Evolutionary conservation across 2,113 vertebrate species (phyloP).

Genomic region (Leptodactylus fuscus): DNA sequence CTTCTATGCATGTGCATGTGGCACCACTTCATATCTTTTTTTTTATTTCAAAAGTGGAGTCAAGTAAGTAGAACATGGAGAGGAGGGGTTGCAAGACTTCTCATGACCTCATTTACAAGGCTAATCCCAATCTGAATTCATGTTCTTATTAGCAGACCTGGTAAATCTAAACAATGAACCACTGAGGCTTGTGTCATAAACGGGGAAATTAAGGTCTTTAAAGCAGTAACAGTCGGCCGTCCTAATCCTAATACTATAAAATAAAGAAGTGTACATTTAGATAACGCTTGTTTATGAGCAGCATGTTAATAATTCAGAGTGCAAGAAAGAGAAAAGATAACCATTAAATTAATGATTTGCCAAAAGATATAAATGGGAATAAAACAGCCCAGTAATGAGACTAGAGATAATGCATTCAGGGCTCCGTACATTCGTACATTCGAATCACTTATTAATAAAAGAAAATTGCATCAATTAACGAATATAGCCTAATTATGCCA

Average conservation of each 20-base stretch:
- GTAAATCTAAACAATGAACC: neutral
- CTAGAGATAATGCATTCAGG: conserved; percentile 10
- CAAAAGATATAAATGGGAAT: conserved; percentile 10
- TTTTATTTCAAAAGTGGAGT: too few species aligned
- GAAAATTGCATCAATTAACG: conserved; percentile 41
- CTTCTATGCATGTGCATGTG: too few species aligned
- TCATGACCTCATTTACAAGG: too few species aligned
- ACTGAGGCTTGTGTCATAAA: neutral
- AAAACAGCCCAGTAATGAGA: conserved; percentile 14
- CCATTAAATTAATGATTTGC: conserved; percentile 33
- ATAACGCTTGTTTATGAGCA: neutral
- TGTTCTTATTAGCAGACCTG: neutral
- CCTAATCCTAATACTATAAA: neutral
- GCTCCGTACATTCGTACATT: conserved; percentile 18
- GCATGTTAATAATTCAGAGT: neutral
- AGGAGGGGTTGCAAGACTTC: too few species aligned
- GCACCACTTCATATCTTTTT: too few species aligned
- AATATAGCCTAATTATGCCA: conserved; percentile 29
- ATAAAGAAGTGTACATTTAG: neutral
- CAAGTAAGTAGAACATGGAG: too few species aligned
- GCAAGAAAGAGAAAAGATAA: neutral
- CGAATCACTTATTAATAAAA: conserved; percentile 35
- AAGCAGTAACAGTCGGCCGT: neutral
- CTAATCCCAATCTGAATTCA: too few species aligned
- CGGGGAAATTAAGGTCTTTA: neutral